phyloP scores from a whole-genome alignment of 2,888 invertebrate genomes.

The Papilio protenor region DNA sequence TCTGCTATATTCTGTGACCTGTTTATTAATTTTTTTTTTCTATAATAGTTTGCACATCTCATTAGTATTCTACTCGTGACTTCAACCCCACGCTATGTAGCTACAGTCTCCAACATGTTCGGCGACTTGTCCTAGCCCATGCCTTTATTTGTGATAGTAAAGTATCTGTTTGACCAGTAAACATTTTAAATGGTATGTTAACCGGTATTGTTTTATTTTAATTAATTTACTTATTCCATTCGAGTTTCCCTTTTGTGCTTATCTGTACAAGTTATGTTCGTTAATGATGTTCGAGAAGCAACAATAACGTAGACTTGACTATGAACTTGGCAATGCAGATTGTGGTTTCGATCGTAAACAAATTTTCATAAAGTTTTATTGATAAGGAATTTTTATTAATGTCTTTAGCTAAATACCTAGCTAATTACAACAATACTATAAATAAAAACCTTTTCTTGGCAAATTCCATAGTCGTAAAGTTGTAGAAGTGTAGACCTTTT shows the following conservation, averaged over 20 bases:
- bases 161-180: conserved; percentile 54
- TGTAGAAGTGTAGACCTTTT: too few species aligned
- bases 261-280: conserved; percentile 21
- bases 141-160: conserved; percentile 54
- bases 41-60: conserved; percentile 71
- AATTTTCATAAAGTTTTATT: neutral
- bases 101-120: conserved; percentile 63
- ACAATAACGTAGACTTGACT: neutral
- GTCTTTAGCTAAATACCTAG: neutral
- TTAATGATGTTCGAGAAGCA: conserved; percentile 12
- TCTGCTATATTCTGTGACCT: conserved; percentile 76
- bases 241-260: conserved; percentile 32
- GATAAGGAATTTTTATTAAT: neutral
- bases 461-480: too few species aligned
- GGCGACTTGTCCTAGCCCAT: conserved; percentile 65
- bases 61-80: conserved; percentile 72
- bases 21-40: conserved; percentile 75
- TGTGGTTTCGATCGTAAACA: neutral
- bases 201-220: conserved; percentile 32
- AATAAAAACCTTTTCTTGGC: neutral
- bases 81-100: conserved; percentile 65
- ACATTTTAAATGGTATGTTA: conserved; percentile 38
- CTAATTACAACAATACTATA: neutral
- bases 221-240: conserved; percentile 37
- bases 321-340: neutral